Percentiles rank a stretch among this genome's conserved stretches.
Evolutionary conservation across 2,888 invertebrate species (phyloP).

Genomic region (Caenorhabditis imperialis): DNA sequence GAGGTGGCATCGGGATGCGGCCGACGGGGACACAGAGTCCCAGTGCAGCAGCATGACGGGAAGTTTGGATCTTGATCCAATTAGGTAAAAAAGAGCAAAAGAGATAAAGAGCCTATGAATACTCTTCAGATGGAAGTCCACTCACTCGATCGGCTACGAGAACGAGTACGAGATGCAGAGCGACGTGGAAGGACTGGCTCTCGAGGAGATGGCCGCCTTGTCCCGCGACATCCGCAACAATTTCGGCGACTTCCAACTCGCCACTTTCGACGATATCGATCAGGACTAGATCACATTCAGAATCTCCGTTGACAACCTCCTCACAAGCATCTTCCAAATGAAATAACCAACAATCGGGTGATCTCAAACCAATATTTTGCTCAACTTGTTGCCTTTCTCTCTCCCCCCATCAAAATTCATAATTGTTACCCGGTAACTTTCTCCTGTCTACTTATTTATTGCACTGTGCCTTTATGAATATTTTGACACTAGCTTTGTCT

Average conservation of each 20-base stretch:
- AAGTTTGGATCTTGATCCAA: slow-evolving; percentile 55
- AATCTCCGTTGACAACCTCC: too few species aligned
- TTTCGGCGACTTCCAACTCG: slow-evolving; percentile 76
- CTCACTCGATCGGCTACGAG: slow-evolving; percentile 77
- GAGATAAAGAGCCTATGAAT: neutral
- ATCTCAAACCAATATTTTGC: slow-evolving; percentile 6
- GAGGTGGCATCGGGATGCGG: slow-evolving; percentile 44
- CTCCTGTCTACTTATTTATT: slow-evolving; percentile 6
- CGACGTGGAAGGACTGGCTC: slow-evolving; percentile 65
- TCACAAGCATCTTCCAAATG: neutral
- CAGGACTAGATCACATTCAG: slow-evolving; percentile 39
- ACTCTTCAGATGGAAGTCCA: slow-evolving; percentile 68
- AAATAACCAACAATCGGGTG: neutral
- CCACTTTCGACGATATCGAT: slow-evolving; percentile 73
- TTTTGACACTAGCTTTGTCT: too few species aligned
- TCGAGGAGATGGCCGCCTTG: slow-evolving; percentile 64
- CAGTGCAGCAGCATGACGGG: slow-evolving; percentile 60
- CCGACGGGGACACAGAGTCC: slow-evolving; percentile 62
- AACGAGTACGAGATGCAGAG: slow-evolving; percentile 77
- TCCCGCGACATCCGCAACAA: slow-evolving; percentile 73
- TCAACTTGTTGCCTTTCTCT: slow-evolving; percentile 38
- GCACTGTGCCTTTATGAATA: slow-evolving; percentile 1
- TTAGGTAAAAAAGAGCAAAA: slow-evolving; percentile 16
- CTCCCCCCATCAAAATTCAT: too few species aligned
- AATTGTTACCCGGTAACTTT: slow-evolving; percentile 16